phyloP scores from a whole-genome alignment of 2,113 vertebrate genomes.

The Xerus inauris region DNA sequence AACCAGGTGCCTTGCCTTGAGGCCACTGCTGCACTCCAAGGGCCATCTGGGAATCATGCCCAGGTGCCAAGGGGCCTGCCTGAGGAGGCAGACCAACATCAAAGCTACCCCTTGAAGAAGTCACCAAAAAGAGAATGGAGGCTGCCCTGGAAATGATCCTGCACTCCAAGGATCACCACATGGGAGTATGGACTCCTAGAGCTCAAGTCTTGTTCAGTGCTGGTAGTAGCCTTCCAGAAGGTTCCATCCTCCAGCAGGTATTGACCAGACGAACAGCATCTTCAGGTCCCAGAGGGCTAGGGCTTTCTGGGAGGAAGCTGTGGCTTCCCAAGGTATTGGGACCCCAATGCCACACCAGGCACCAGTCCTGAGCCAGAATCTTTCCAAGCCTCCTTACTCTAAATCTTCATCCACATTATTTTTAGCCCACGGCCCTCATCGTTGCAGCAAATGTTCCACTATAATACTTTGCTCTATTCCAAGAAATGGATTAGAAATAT shows the following conservation, averaged over 20 bases:
- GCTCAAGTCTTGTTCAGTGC: neutral
- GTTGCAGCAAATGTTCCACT: neutral
- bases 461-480: neutral
- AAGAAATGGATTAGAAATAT: neutral
- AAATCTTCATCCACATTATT: neutral
- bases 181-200: rapidly evolving
- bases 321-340: neutral
- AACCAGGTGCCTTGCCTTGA: neutral
- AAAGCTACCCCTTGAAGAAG: neutral
- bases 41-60: neutral
- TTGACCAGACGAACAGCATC: neutral
- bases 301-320: rapidly evolving
- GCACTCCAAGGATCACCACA: neutral
- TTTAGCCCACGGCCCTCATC: neutral
- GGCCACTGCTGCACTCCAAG: neutral
- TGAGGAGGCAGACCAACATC: neutral
- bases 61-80: neutral
- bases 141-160: neutral
- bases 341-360: neutral
- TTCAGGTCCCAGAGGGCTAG: neutral
- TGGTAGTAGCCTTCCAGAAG: neutral
- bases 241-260: neutral
- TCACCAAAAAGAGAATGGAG: neutral
- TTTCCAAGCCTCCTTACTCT: neutral
- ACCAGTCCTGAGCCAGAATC: neutral